Percentiles rank a stretch among this genome's conserved stretches.
Evolutionary conservation across 2,888 invertebrate species (phyloP).

Genomic region (Dascillus cervinus): DNA sequence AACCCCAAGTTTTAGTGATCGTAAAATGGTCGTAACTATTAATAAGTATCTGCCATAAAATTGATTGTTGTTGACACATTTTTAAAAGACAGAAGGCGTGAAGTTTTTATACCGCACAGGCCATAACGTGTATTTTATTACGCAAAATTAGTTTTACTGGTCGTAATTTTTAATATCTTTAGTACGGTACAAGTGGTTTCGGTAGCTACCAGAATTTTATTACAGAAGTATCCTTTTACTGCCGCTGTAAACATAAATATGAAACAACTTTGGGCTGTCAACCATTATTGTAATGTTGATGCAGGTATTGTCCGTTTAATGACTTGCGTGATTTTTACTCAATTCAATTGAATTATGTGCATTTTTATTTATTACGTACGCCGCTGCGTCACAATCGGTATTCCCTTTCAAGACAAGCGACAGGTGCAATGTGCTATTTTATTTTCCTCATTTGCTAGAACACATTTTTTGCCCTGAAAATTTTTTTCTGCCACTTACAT

Average conservation of each 20-base stretch:
- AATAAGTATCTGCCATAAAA: slow-evolving; percentile 52
- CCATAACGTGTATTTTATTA: slow-evolving; percentile 33
- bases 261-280: slow-evolving; percentile 17
- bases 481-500: too few species aligned
- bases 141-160: slow-evolving; percentile 36
- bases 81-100: slow-evolving; percentile 40
- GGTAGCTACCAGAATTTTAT: slow-evolving; percentile 24
- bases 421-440: too few species aligned
- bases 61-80: slow-evolving; percentile 51
- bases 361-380: too few species aligned
- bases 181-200: slow-evolving; percentile 23
- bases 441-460: too few species aligned
- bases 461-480: too few species aligned
- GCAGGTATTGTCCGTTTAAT: too few species aligned
- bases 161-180: slow-evolving; percentile 35
- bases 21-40: slow-evolving; percentile 52
- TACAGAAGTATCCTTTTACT: slow-evolving; percentile 25
- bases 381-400: too few species aligned
- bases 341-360: too few species aligned
- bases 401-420: too few species aligned
- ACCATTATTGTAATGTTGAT: too few species aligned
- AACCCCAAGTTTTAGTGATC: slow-evolving; percentile 46
- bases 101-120: slow-evolving; percentile 28
- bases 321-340: too few species aligned
- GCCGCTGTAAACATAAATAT: slow-evolving; percentile 19